Evolutionary conservation across 2,888 invertebrate genomes (phyloP).

Genomic region (Archaeoteleia sp.): DNA sequence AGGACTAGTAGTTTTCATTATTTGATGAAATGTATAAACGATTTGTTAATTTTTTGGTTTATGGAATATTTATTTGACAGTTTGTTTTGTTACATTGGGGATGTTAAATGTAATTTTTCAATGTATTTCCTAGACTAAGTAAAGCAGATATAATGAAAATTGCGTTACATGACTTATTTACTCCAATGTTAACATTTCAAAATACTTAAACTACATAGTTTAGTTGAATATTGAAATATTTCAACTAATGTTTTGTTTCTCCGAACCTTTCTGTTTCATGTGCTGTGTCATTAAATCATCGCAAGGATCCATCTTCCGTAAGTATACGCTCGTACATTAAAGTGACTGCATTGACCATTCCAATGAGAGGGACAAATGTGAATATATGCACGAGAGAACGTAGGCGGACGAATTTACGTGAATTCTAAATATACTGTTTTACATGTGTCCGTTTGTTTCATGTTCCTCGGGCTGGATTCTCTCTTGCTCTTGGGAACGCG

Average conservation of each 20-base stretch:
- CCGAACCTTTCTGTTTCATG: constrained; percentile 67
- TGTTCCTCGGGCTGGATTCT: constrained; percentile 45
- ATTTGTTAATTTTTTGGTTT: constrained; percentile 1
- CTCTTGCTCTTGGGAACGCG: constrained; percentile 28
- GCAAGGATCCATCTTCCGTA: constrained; percentile 73
- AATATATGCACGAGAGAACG: constrained; percentile 46
- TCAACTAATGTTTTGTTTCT: constrained; percentile 14
- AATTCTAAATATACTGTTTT: constrained; percentile 52
- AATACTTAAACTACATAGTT: too few species aligned
- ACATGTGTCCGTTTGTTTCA: constrained; percentile 55
- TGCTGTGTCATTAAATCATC: constrained; percentile 40
- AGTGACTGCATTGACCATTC: constrained; percentile 30
- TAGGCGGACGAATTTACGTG: constrained; percentile 56
- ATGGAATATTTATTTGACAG: too few species aligned
- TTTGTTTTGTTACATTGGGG: too few species aligned
- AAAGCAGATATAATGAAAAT: too few species aligned
- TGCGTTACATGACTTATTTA: too few species aligned
- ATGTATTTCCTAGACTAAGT: too few species aligned
- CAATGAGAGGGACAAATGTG: constrained; percentile 42
- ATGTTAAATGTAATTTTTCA: too few species aligned
- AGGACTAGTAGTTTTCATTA: too few species aligned
- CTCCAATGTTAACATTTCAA: not conserved
- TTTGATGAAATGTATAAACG: too few species aligned
- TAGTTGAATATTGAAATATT: not conserved
- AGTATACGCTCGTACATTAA: constrained; percentile 59